phyloP scores from a whole-genome alignment of 2,888 invertebrate species.

The Meliscaeva auricollis region DNA sequence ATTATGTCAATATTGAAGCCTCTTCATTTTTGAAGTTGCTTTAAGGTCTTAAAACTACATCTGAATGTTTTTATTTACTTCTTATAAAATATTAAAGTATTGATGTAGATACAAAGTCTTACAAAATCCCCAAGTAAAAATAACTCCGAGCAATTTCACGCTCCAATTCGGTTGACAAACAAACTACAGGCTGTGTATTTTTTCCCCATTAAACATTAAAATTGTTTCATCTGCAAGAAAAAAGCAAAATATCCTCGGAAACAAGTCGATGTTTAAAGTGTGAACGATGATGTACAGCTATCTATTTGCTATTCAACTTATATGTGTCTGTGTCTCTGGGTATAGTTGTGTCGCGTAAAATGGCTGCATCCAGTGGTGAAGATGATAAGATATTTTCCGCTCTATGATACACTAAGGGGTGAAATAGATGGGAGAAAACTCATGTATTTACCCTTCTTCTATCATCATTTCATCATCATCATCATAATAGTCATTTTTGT shows the following conservation, averaged over 20 bases:
- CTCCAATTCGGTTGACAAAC: conserved; percentile 63
- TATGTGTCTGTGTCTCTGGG: too few relatives aligned
- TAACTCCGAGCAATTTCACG: conserved; percentile 26
- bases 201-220: conserved; percentile 61
- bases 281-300: background rate
- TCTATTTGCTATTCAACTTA: background rate
- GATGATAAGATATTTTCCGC: conserved; percentile 62
- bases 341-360: conserved; percentile 21
- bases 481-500: background rate
- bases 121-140: background rate
- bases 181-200: conserved; percentile 22
- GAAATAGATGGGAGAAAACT: conserved; percentile 43
- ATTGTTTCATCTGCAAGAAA: conserved; percentile 23
- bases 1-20: too few relatives aligned
- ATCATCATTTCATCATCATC: conserved; percentile 8
- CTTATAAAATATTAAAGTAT: too few relatives aligned
- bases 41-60: too few relatives aligned
- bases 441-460: conserved; percentile 23
- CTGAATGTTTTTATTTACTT: too few relatives aligned
- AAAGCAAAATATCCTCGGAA: conserved; percentile 5
- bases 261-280: conserved; percentile 2
- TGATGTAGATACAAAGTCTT: too few relatives aligned
- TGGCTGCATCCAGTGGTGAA: conserved; percentile 36
- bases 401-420: conserved; percentile 34
- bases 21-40: too few relatives aligned